Percentiles rank a stretch among this genome's conserved stretches.
These are phyloP conservation scores for Diaperis boleti DNA, from an alignment of 2,888 invertebrate species.

Conservation along the genomic window DNA sequence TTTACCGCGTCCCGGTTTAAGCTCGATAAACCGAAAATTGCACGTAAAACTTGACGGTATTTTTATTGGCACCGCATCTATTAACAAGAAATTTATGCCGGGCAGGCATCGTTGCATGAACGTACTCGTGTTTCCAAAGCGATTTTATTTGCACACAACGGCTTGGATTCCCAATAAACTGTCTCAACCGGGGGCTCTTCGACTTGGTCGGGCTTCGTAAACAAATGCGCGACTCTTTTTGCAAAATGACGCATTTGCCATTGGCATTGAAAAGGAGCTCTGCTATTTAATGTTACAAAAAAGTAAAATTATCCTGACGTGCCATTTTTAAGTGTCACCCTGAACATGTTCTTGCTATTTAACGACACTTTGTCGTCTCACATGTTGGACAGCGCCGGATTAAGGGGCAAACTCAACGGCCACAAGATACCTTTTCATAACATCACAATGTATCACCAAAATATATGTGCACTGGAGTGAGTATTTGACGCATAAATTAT, in stretches of 20 bases:
- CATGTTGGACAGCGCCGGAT: too few species aligned
- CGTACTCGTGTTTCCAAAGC: conserved; percentile 31
- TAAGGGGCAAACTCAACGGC: too few species aligned
- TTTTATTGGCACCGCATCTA: conserved; percentile 25
- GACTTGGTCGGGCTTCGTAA: conserved; percentile 19
- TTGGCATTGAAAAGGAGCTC: neutral
- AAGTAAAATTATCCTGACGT: neutral
- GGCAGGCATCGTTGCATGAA: conserved; percentile 28
- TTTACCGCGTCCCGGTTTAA: conserved; percentile 20
- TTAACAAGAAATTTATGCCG: conserved; percentile 36
- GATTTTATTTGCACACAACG: conserved; percentile 42
- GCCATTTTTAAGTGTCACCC: neutral
- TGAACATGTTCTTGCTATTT: neutral
- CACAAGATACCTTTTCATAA: too few species aligned
- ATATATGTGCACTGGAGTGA: too few species aligned
- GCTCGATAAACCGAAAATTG: conserved; percentile 24
- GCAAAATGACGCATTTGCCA: conserved; percentile 7
- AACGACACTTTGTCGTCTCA: neutral
- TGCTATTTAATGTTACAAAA: neutral
- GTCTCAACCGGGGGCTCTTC: conserved; percentile 28
- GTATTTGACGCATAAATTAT: too few species aligned
- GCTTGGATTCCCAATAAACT: conserved; percentile 30
- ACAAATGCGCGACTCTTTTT: conserved; percentile 21
- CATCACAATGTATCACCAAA: too few species aligned
- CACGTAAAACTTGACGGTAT: conserved; percentile 15